Evolutionary conservation across 2,888 invertebrate species (phyloP), one percentile per base, ranked within the genome.

Genomic region (Auanema sp.): DNA sequence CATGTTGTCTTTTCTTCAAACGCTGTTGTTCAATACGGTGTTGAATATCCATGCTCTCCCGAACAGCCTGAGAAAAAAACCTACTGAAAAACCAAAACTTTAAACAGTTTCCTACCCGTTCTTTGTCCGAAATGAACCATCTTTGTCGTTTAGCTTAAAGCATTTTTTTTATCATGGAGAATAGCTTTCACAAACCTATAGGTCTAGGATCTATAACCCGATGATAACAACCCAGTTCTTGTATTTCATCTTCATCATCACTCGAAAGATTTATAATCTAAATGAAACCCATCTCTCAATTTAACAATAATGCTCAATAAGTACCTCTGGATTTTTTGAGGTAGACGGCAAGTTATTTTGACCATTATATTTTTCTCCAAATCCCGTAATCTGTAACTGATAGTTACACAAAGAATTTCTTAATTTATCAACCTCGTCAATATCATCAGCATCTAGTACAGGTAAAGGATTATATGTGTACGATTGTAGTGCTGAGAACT

Each of bases 31-130:
- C 73, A 12, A 65, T 41, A 11, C 44, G 54, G 14, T 66, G 60
- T 56, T 73, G 68, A 21, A 59, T 47, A 12, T 70, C 70, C 70
- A 73, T 73, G 53, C 69, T 60, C 43, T 57, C 52, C 3, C 41
- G 41, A 24, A 66, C 68, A 4, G 42, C 23, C 55, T 55, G 2
- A 55, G 40, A 43, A 18, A n/a, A 4, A 2, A 55, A 5, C n/a
- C 4, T 47, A 16, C n/a, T n/a, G n/a, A 25, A 54, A 10, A 25
- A 16, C 10, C 14, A 50, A 14, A 10, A 50, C 11, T 50, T 11
- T 14, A n/a, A n/a, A n/a, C n/a, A n/a, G n/a, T n/a, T n/a, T n/a
- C n/a, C n/a, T n/a, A 16, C 25, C 25, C 43, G 18, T 8, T 69
- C 68, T 50, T 63, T 66, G 14, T 68, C 66, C 0, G 66, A 58